These are phyloP conservation scores for Phenacoccus solenopsis DNA, from an alignment of 1,140 invertebrate genomes.

Conservation along the genomic window DNA sequence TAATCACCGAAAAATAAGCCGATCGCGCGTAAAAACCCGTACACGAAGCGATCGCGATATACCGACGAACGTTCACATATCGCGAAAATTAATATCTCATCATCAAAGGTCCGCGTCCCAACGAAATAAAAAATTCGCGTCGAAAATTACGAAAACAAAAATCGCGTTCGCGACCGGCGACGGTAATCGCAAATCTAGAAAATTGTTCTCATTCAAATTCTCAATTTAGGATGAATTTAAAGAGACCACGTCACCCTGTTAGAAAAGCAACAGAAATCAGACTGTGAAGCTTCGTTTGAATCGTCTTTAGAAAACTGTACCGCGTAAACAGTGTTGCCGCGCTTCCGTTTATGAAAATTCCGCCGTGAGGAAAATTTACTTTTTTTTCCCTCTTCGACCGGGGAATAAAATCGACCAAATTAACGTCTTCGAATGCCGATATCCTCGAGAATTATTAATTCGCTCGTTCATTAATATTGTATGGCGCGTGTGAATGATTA, in stretches of 20 bases:
- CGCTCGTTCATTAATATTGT: too few species aligned
- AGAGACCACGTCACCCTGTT: slow-evolving; percentile 17
- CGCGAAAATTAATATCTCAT: background rate
- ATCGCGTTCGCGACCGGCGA: background rate
- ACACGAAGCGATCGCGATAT: background rate
- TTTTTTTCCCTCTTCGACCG: background rate
- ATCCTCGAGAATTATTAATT: background rate
- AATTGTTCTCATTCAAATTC: background rate
- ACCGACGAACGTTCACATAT: background rate
- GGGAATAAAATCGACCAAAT: background rate
- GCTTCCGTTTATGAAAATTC: background rate
- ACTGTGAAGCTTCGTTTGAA: slow-evolving; percentile 17
- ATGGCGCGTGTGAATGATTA: too few species aligned
- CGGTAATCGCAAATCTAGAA: background rate
- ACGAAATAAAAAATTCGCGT: background rate
- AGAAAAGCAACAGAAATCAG: slow-evolving; percentile 20
- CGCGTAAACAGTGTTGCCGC: slow-evolving; percentile 6
- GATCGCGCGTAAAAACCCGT: background rate
- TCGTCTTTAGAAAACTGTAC: slow-evolving; percentile 18
- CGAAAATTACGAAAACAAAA: background rate
- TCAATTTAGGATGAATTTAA: slow-evolving; percentile 5
- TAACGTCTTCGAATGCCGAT: background rate
- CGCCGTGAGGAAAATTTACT: background rate
- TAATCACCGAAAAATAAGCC: slow-evolving; percentile 7
- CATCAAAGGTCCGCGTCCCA: background rate